Evolutionary conservation across 2,113 vertebrate genomes (phyloP).

Genomic region (Anolis sagrei): DNA sequence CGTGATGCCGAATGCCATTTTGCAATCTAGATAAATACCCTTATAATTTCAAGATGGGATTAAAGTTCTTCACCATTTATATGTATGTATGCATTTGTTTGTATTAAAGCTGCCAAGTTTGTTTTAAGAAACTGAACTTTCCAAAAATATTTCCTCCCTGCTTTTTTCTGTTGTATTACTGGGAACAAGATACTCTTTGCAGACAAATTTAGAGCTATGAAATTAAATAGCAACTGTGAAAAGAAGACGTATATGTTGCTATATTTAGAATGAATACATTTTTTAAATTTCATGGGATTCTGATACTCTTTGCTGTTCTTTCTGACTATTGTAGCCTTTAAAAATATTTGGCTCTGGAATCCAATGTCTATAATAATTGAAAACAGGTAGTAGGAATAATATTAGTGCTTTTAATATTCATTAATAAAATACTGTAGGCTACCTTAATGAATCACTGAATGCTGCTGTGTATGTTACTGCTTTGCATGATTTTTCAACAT

Average conservation of each 20-base stretch:
- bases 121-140: slow-evolving; percentile 52
- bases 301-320: slow-evolving; percentile 27
- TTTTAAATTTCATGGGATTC: slow-evolving; percentile 33
- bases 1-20: neutral
- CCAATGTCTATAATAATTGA: slow-evolving; percentile 23
- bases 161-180: slow-evolving; percentile 27
- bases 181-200: neutral
- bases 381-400: slow-evolving; percentile 8
- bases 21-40: slow-evolving; percentile 34
- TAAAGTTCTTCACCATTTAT: slow-evolving; percentile 46
- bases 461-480: neutral
- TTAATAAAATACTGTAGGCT: slow-evolving; percentile 22
- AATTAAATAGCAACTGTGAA: slow-evolving; percentile 31
- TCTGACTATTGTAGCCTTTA: neutral
- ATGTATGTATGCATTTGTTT: slow-evolving; percentile 43
- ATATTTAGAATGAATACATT: slow-evolving; percentile 10
- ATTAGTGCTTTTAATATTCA: slow-evolving; percentile 20
- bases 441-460: slow-evolving; percentile 11
- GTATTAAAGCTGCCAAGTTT: slow-evolving; percentile 66
- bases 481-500: neutral
- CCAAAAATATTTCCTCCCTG: slow-evolving; percentile 17
- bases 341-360: neutral
- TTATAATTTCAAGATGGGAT: slow-evolving; percentile 21
- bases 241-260: neutral
- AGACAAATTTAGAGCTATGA: slow-evolving; percentile 24